These are phyloP conservation scores for Gymnocephalus cernua DNA, from an alignment of 2,113 vertebrate genomes.

Conservation along the genomic window DNA sequence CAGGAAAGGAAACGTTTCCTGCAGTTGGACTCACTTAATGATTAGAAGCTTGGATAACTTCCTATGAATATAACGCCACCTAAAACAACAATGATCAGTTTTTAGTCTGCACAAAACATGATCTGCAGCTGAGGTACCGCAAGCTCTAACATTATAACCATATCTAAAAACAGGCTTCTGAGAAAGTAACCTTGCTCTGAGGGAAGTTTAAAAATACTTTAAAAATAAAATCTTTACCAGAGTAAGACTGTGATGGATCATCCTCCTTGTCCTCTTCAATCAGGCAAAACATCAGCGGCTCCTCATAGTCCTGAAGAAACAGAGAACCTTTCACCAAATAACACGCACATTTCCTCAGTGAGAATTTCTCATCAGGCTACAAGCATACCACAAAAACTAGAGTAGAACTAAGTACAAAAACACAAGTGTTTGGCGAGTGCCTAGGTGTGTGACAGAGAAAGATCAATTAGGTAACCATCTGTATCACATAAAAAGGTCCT, in stretches of 20 bases:
- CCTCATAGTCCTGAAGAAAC: constrained; percentile 71
- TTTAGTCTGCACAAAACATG: constrained; percentile 27
- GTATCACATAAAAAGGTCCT: constrained; percentile 61
- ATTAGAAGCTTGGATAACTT: constrained; percentile 52
- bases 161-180: constrained; percentile 32
- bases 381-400: not conserved
- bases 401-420: constrained; percentile 53
- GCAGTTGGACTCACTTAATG: constrained; percentile 49
- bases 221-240: constrained; percentile 60
- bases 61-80: constrained; percentile 45
- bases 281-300: constrained; percentile 76
- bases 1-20: constrained; percentile 68
- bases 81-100: constrained; percentile 61
- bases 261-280: constrained; percentile 73
- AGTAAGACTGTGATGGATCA: constrained; percentile 50
- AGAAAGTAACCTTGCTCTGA: not conserved
- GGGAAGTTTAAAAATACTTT: not conserved
- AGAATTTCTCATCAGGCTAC: constrained; percentile 32
- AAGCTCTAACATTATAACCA: constrained; percentile 36
- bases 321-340: constrained; percentile 43
- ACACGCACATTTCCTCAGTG: not conserved
- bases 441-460: constrained; percentile 40
- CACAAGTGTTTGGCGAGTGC: constrained; percentile 50
- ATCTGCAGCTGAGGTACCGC: constrained; percentile 24
- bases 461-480: constrained; percentile 71